Base-by-base conservation (phyloP, 2,888 invertebrate species). In the Lithophane leautieri region DNA sequence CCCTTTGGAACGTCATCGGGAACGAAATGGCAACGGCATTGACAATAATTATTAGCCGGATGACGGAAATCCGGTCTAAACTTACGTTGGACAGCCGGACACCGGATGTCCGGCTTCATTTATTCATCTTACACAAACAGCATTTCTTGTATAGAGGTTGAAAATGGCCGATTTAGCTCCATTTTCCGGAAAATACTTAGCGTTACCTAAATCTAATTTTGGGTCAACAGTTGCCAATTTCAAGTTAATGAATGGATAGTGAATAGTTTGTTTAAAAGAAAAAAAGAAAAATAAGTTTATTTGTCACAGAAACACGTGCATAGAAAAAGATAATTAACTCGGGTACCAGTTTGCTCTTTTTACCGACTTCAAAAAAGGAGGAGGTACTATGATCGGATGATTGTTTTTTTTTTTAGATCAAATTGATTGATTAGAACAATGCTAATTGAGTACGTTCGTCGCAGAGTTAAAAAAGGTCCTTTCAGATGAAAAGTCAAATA, bases 81-180 rank as follows among this genome's bases (percentile, higher is more conserved):
- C 88, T 88, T 88, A 88, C 86, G 85, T 74, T 69, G 81, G 71
- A 72, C 61, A 72, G 71, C 81, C 82, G 88, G 86, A 73, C 76
- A 74, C 11, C 84, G 82, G 82, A 83, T 61, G 68, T 88, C 87
- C 88, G 88, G 87, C 79, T 75, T 88, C 70, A 86, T 84, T 88
- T 88, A 88, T 88, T 88, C 87, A 88, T 85, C 88, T 88, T 88
- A 83, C 81, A 72, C 85, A 76, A 82, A 86, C 82, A 78, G 79
- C 71, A 84, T 78, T 88, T 88, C 88, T 88, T 88, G 88, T 84
- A 78, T 82, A 54, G 68, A 42, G 74, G 77, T 73, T 85, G 72
- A 72, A 76, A 79, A 77, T 82, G 42, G 44, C 11, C 47, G 62
- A 44, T 73, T 82, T 62, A 73, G 75, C 52, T 78, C 25, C 16